Percentiles rank a stretch among this genome's conserved stretches.
phyloP scores from a whole-genome alignment of 1,140 invertebrate genomes.

The Macrocentrus cingulum region DNA sequence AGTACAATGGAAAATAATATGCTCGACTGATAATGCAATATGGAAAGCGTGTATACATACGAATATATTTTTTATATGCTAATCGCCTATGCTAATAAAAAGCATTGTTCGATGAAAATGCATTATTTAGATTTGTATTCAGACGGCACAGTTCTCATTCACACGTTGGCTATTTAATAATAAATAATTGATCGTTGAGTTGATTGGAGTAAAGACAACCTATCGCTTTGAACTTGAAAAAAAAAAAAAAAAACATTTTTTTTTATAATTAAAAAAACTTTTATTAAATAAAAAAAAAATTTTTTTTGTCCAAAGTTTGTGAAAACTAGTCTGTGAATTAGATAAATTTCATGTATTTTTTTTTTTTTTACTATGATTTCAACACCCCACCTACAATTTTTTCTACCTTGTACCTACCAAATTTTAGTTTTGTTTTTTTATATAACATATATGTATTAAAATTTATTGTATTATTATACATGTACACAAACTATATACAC shows the following conservation, averaged over 20 bases:
- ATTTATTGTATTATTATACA: slow-evolving; percentile 54
- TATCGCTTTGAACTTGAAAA: slow-evolving; percentile 20
- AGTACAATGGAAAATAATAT: slow-evolving; percentile 36
- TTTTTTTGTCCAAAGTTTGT: slow-evolving; percentile 46
- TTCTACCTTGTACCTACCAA: slow-evolving; percentile 53
- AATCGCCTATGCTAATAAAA: slow-evolving; percentile 43
- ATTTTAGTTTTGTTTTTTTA: slow-evolving; percentile 55
- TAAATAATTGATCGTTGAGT: slow-evolving; percentile 35
- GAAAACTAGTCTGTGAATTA: slow-evolving; percentile 49
- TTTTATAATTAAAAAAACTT: too few species aligned
- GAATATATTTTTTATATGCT: slow-evolving; percentile 59
- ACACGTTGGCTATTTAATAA: slow-evolving; percentile 36
- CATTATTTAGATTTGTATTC: slow-evolving; percentile 39
- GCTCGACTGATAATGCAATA: slow-evolving; percentile 51
- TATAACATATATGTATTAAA: slow-evolving; percentile 42
- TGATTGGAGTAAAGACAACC: slow-evolving; percentile 35
- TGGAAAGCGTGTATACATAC: slow-evolving; percentile 53
- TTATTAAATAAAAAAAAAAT: too few species aligned
- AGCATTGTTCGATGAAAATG: slow-evolving; percentile 40
- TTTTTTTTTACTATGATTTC: slow-evolving; percentile 39
- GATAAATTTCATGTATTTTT: slow-evolving; percentile 38
- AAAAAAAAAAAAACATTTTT: too few species aligned
- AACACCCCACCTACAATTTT: slow-evolving; percentile 37
- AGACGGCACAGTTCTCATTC: slow-evolving; percentile 16
- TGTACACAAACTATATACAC: slow-evolving; percentile 52